These are phyloP conservation scores for Standfussiana lucernea DNA, from an alignment of 2,888 invertebrate species.

Conservation along the genomic window DNA sequence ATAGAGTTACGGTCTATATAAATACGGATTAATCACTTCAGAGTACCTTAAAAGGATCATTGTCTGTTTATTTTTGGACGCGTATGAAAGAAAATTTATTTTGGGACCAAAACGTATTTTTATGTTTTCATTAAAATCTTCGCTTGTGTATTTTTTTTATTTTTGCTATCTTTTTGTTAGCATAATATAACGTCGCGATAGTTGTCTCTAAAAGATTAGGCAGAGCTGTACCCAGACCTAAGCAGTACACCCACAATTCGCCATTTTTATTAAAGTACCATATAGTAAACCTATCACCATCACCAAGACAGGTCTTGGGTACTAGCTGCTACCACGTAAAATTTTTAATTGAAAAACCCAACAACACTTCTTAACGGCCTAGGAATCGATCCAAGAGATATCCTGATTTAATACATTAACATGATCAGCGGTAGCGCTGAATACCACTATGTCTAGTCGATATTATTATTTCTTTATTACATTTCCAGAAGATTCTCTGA, in stretches of 20 bases:
- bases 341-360: neutral
- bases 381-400: neutral
- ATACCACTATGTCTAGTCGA: neutral
- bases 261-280: neutral
- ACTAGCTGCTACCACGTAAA: neutral
- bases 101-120: neutral
- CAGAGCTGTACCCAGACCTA: neutral
- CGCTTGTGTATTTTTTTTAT: neutral
- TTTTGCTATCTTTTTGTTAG: neutral
- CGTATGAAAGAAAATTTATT: constrained; percentile 13
- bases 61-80: constrained; percentile 8
- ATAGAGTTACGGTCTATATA: neutral
- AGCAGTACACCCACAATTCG: neutral
- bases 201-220: no score
- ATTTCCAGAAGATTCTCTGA: neutral
- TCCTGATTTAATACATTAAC: neutral
- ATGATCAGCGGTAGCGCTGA: neutral
- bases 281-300: neutral
- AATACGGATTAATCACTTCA: constrained; percentile 12
- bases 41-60: neutral
- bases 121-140: neutral
- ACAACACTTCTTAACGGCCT: neutral
- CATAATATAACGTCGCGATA: neutral
- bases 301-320: neutral
- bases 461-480: neutral